Evolutionary conservation across 2,888 invertebrate species (phyloP), one percentile per base, ranked within the genome.

Genomic region (Brenthis daphne): DNA sequence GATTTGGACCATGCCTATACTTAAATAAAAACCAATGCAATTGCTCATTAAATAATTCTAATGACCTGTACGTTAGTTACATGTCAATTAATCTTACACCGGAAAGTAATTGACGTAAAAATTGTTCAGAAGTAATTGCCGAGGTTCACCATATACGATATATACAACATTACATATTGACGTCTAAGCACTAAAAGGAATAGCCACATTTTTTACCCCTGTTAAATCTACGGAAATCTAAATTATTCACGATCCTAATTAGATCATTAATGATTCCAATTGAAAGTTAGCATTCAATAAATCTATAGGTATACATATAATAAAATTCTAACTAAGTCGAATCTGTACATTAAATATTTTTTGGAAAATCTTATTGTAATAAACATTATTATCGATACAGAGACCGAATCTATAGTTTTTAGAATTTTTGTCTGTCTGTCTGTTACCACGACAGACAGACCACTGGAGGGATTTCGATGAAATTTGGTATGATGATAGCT

Each of bases 71-170:
- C n/a, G 61, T 69, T 79, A 79, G 83, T 86, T 83, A 82, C 81
- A 82, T 82, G 89, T 89, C 90, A 90, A 90, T 90, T 88, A 89
- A 85, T 80, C 82, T 82, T 83, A 76, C 74, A 76, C 57, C 67
- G 79, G 80, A 81, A 85, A 85, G 87, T 90, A 89, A 90, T 88
- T 90, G 89, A 87, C 85, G 80, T 87, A 83, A 88, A 88, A 89
- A 87, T 85, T 82, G 80, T 85, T 84, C 85, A 85, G 85, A 86
- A 89, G 85, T 88, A 85, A 87, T 85, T 81, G 77, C 76, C 73
- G 77, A 76, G 76, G 74, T 79, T 43, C 69, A 77, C 86, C 87
- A 81, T 89, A 85, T 84, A 83, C 53, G 84, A 76, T 50, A 50
- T 50, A 50, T n/a, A 74, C 43, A 6, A 16, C 67, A 64, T 43